A percentile compares a stretch with the other conserved stretches of the same genome.
These are phyloP conservation scores for Fukomys damarensis DNA, from an alignment of 2,113 vertebrate genomes.

Conservation along the genomic window DNA sequence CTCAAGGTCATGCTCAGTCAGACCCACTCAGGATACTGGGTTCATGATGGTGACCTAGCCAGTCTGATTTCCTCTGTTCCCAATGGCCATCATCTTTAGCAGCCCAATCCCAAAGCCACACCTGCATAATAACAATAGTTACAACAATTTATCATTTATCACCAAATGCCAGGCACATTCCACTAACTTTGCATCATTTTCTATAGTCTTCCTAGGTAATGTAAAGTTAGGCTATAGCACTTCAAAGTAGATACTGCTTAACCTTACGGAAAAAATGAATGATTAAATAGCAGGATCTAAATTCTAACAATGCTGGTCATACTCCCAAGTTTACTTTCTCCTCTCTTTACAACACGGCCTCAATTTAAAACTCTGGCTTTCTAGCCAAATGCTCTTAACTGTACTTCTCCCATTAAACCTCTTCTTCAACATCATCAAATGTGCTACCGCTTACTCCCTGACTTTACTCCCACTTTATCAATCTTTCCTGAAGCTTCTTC, in stretches of 20 bases:
- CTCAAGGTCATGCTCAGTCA: neutral
- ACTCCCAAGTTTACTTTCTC: neutral
- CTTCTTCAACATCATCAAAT: neutral
- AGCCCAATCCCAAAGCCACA: neutral
- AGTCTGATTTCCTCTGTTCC: neutral
- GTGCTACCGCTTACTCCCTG: neutral
- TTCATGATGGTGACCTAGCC: neutral
- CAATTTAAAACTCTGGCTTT: neutral
- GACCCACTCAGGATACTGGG: too few species aligned
- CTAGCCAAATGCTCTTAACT: neutral
- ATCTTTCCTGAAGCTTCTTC: neutral
- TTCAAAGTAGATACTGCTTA: neutral
- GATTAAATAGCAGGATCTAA: neutral
- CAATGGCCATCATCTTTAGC: neutral
- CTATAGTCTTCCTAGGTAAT: neutral
- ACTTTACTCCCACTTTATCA: slow-evolving; percentile 13
- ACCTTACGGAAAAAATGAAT: neutral
- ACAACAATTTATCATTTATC: neutral
- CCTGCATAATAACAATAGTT: neutral
- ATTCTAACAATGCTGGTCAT: neutral
- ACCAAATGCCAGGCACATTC: neutral
- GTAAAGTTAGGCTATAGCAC: neutral
- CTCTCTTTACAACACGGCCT: neutral
- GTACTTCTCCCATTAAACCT: neutral
- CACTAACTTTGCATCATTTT: neutral